Evolutionary conservation across 2,888 invertebrate species (phyloP).

Genomic region (Habroteleia sp.): DNA sequence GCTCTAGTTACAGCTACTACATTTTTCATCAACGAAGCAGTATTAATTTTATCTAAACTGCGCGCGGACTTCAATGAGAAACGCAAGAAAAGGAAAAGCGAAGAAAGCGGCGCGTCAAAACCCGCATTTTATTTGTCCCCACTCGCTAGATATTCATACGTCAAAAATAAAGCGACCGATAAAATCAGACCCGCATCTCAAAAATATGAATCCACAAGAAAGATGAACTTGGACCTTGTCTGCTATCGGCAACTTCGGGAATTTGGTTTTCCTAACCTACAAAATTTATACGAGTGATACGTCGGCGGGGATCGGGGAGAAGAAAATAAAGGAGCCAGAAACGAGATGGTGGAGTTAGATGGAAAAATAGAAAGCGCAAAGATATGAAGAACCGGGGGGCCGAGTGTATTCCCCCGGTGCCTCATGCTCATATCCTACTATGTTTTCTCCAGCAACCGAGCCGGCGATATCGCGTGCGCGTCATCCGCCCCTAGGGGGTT

Average conservation of each 20-base stretch:
- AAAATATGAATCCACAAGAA: constrained; percentile 8
- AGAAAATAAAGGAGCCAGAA: neutral
- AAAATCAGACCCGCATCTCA: constrained; percentile 1
- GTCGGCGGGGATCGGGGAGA: neutral
- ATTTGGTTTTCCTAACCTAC: constrained; percentile 9
- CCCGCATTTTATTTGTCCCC: neutral
- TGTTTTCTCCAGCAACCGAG: constrained; percentile 16
- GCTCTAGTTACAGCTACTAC: neutral
- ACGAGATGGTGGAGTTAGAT: neutral
- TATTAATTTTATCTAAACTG: neutral
- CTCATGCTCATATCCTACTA: constrained; percentile 15
- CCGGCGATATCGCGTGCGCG: constrained; percentile 43
- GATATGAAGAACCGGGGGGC: constrained; percentile 9
- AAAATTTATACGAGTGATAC: constrained; percentile 18
- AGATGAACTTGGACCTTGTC: neutral
- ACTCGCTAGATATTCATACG: neutral
- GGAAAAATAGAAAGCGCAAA: constrained; percentile 2
- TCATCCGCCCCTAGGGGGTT: constrained; percentile 66
- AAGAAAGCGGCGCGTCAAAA: too few species aligned
- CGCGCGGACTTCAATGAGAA: too few species aligned
- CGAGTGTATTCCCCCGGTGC: constrained; percentile 15
- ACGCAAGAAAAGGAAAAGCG: too few species aligned
- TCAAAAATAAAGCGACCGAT: constrained; percentile 3
- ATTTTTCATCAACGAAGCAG: neutral
- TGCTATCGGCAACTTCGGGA: neutral